Evolutionary conservation across 2,113 vertebrate species (phyloP).

Genomic region (rat (Rattus norvegicus)): GRCr8 NC_086024.1:29675501-29676000

Average conservation of each 20-base stretch:
- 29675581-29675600: neutral
- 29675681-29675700: neutral
- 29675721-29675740: neutral
- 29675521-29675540: neutral
- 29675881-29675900: neutral
- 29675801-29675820: conserved; percentile 3
- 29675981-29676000: neutral
- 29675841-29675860: neutral
- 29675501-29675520: neutral
- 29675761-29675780: neutral
- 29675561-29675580: neutral
- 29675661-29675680: neutral
- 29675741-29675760: neutral
- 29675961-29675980: neutral
- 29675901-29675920: neutral
- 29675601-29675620: neutral
- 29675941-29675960: neutral
- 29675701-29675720: neutral
- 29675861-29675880: neutral
- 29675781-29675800: neutral
- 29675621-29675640: neutral
- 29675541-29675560: accelerated
- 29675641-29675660: neutral
- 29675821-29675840: neutral
- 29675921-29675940: neutral